Base-by-base conservation (phyloP, 2,888 invertebrate species). In the Gastrophysa polygoni region DNA sequence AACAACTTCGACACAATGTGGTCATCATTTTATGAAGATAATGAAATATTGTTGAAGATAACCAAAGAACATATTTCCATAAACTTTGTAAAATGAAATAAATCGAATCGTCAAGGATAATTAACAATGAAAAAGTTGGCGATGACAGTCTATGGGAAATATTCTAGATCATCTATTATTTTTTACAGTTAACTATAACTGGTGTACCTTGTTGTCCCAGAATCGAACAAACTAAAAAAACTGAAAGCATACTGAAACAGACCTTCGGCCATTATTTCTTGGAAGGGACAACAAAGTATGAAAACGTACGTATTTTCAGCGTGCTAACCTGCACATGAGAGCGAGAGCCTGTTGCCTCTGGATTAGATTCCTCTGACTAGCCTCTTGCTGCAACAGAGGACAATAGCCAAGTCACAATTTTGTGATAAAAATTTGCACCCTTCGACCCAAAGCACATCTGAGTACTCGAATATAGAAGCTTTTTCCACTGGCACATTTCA, bases 331-430 rank as follows among this genome's bases (percentile, higher is more conserved):
- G 90, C 93, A 93, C 93, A 93, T 93, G 79, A 93, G 88, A 75
- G 93, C 93, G 78, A 93, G 87, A 76, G 93, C 93, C 86, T 93
- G 93, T 83, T 93, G 93, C 68, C 93, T 86, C 85, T 93, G 93
- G 82, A 93, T 92, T 84, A 92, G 92, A 78, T 92, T 92, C 82
- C 92, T 88, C 85, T 93, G 93, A 82, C 91, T 90, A 78, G 92
- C 92, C 89, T 93, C 89, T 85, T 92, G 92, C 87, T 92, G 85
- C 78, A 86, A 86, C 83, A 82, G 78, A 78, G 77, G 78, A 77
- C 77, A 77, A 76, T 69, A 70, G 71, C 70, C 73, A 71, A 65
- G 73, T 73, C 71, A 74, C 71, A 71, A 73, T 58, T 65, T 52
- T 60, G 56, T 60, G 57, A 65, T 56, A 67, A 55, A 49, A 28